Evolutionary conservation across 2,113 vertebrate species (phyloP).

Genomic region (Sterna hirundo): DNA sequence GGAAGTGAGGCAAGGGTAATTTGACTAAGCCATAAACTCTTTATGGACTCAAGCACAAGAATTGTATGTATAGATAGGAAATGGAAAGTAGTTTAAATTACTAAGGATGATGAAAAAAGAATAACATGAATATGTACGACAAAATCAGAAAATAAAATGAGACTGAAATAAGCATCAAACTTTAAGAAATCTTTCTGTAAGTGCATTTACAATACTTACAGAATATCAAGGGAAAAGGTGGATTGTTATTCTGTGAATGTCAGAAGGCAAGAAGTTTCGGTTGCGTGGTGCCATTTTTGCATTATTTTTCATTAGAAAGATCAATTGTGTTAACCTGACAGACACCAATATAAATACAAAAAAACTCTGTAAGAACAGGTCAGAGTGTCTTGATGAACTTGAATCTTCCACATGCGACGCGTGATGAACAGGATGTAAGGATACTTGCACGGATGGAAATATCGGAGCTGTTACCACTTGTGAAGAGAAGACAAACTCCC

Average conservation of each 20-base stretch:
- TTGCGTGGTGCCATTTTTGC: neutral
- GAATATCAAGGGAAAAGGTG: neutral
- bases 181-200: neutral
- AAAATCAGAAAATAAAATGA: neutral
- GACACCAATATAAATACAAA: neutral
- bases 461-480: neutral
- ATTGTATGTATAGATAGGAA: neutral
- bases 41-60: neutral
- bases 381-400: neutral
- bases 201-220: neutral
- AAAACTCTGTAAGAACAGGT: neutral
- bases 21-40: neutral
- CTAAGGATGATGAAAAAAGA: neutral
- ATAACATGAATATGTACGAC: neutral
- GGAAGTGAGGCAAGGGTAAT: neutral
- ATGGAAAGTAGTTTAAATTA: neutral
- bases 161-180: neutral
- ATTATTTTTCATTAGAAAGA: neutral
- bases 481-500: neutral
- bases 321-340: neutral
- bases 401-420: neutral
- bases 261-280: neutral
- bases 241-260: neutral
- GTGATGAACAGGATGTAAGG: neutral
- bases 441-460: neutral